phyloP scores from a whole-genome alignment of 92 coral and sea anemone genomes.

The Porites divaricata region DNA sequence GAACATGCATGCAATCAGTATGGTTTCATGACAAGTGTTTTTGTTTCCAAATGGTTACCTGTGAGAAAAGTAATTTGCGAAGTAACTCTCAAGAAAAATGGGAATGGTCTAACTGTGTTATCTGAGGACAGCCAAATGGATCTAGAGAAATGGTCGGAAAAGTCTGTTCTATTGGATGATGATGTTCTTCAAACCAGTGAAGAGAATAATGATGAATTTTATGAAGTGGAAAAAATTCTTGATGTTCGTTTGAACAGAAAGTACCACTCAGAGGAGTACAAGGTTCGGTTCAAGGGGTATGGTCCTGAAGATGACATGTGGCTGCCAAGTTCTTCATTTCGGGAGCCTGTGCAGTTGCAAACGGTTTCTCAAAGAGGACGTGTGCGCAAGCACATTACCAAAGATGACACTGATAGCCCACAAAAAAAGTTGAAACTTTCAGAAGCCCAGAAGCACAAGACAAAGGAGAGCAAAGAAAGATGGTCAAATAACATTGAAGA shows the following conservation, averaged over 20 bases:
- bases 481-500: no score
- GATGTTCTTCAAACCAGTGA: neutral
- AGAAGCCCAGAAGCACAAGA: no score
- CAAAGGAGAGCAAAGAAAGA: no score
- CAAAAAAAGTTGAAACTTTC: no score
- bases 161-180: neutral
- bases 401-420: slow-evolving; percentile 28
- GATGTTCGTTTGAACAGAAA: slow-evolving; percentile 5
- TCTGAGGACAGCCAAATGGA: slow-evolving; percentile 20
- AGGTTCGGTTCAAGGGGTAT: no score
- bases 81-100: neutral
- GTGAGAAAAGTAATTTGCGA: slow-evolving; percentile 5
- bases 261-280: slow-evolving; percentile 38
- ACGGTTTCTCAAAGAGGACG: slow-evolving; percentile 12
- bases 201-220: slow-evolving; percentile 3
- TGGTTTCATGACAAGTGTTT: slow-evolving; percentile 12
- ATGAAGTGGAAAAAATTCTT: slow-evolving; percentile 23
- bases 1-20: neutral
- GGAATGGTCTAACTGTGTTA: neutral
- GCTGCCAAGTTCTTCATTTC: no score
- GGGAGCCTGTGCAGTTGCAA: no score
- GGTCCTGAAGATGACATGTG: no score
- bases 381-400: slow-evolving; percentile 13
- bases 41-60: slow-evolving; percentile 14
- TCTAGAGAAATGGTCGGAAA: no score